phyloP scores from a whole-genome alignment of 2,888 invertebrate genomes.

The Cantharis flavilabris region DNA sequence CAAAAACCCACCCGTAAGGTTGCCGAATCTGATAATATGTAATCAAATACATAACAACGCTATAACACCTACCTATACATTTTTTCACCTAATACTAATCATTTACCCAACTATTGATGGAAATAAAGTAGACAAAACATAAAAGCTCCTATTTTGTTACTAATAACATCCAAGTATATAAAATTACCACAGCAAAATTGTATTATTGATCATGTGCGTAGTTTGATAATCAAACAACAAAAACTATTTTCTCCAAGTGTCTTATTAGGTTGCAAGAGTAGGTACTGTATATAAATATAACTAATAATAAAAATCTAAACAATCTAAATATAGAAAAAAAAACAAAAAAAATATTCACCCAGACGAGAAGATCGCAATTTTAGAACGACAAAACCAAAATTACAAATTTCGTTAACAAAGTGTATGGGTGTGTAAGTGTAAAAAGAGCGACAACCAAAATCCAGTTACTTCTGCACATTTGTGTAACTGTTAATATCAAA shows the following conservation, averaged over 20 bases:
- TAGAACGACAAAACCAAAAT: neutral
- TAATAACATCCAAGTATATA: neutral
- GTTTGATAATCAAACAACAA: conserved; percentile 7
- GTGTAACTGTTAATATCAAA: neutral
- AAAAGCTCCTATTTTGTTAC: neutral
- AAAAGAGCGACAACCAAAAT: neutral
- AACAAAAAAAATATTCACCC: neutral
- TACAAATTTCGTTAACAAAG: neutral
- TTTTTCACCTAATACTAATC: neutral
- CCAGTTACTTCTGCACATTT: neutral
- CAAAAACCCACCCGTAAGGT: neutral
- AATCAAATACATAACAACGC: neutral
- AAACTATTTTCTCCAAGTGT: conserved; percentile 17
- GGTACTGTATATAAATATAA: conserved; percentile 12
- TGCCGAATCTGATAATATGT: neutral
- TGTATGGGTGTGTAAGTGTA: neutral
- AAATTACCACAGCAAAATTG: conserved; percentile 3
- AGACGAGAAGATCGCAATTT: neutral
- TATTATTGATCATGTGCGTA: conserved; percentile 9
- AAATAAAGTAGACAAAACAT: neutral
- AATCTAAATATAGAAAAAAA: neutral
- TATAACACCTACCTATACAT: neutral
- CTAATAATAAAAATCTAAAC: conserved; percentile 5
- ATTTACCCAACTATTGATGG: neutral
- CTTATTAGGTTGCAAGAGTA: conserved; percentile 11